phyloP scores from a whole-genome alignment of 2,113 vertebrate genomes.

The Eulemur rufifrons region DNA sequence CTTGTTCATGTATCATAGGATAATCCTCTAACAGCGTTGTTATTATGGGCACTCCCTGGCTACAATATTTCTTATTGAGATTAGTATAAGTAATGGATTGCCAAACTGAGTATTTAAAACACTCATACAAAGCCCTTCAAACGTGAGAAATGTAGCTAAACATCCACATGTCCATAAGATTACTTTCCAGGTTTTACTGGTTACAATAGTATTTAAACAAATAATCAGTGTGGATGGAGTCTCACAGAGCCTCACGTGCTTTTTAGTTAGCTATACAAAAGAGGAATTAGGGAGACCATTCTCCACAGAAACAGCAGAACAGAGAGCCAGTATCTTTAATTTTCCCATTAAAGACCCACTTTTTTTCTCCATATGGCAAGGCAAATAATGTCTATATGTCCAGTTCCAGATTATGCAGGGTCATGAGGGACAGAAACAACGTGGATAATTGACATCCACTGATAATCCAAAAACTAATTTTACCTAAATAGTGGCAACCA shows the following conservation, averaged over 20 bases:
- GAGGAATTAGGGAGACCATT: background rate
- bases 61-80: slow-evolving; percentile 30
- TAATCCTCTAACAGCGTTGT: slow-evolving; percentile 41
- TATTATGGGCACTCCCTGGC: background rate
- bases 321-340: slow-evolving; percentile 3
- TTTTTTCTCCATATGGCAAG: slow-evolving; percentile 31
- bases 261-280: slow-evolving; percentile 31
- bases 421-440: slow-evolving; percentile 1
- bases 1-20: slow-evolving; percentile 14
- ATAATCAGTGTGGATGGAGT: slow-evolving; percentile 34
- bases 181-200: slow-evolving; percentile 8
- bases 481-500: slow-evolving; percentile 26
- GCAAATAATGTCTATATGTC: slow-evolving; percentile 9
- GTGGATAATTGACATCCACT: slow-evolving; percentile 51
- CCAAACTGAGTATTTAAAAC: slow-evolving; percentile 41
- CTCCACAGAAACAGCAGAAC: background rate
- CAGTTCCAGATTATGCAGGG: slow-evolving; percentile 21
- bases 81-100: slow-evolving; percentile 20
- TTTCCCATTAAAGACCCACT: background rate
- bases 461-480: slow-evolving; percentile 64
- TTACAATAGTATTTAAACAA: slow-evolving; percentile 20
- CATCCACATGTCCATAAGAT: slow-evolving; percentile 27
- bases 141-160: slow-evolving; percentile 29
- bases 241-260: background rate
- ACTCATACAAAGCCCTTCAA: slow-evolving; percentile 6